Percentiles rank a stretch among this genome's conserved stretches.
phyloP scores from a whole-genome alignment of 2,797 vertebrate species.

The Mastacembelus armatus region DNA sequence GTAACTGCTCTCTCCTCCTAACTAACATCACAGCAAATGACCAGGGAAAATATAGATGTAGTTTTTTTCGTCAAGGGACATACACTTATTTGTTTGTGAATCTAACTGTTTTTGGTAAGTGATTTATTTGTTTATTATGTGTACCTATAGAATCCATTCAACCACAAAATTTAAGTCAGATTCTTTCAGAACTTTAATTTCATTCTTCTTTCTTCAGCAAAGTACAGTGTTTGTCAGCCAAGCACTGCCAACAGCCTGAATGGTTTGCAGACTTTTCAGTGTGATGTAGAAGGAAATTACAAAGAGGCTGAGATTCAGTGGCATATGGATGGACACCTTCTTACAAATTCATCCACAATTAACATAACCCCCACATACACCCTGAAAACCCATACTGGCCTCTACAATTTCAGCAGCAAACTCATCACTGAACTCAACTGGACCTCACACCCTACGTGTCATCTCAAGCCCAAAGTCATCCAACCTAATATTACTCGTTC shows the following conservation, averaged over 20 bases:
- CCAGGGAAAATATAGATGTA: conserved; percentile 40
- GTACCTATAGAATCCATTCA: not conserved
- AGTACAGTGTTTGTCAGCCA: not conserved
- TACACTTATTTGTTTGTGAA: rapidly evolving
- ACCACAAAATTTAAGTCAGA: not conserved
- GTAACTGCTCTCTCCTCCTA: conserved; percentile 64
- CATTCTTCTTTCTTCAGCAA: conserved; percentile 29
- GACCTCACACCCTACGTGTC: not conserved
- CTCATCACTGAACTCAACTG: not conserved
- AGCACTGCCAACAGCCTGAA: rapidly evolving
- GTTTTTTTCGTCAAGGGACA: rapidly evolving
- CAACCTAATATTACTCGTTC: rapidly evolving
- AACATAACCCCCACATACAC: not conserved
- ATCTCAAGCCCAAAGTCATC: not conserved
- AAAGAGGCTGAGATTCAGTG: conserved; percentile 28
- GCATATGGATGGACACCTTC: not conserved
- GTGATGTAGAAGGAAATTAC: not conserved
- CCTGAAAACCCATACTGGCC: rapidly evolving
- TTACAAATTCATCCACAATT: not conserved
- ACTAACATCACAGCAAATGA: not conserved
- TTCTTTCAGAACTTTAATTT: not conserved
- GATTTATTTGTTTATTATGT: not conserved
- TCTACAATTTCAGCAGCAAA: conserved; percentile 10
- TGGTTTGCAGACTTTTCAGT: not conserved
- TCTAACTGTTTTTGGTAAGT: conserved; percentile 59